Evolutionary conservation across 2,797 vertebrate species (phyloP).

Genomic region (Micropoecilia bifurca): DNA sequence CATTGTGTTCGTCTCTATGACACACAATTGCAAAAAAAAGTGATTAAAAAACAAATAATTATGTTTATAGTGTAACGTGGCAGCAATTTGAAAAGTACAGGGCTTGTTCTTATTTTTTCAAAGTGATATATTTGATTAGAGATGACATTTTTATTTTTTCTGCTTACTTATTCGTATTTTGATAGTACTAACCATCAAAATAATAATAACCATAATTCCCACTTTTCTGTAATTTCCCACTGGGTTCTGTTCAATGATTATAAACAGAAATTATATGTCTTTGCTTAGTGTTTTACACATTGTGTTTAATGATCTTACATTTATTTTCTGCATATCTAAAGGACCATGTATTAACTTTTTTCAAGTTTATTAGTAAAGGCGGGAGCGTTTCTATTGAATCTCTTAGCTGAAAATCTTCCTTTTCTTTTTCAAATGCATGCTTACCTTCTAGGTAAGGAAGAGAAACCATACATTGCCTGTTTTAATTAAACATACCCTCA

Average conservation of each 20-base stretch:
- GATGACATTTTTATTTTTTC: not conserved
- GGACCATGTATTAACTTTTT: not conserved
- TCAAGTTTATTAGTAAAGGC: not conserved
- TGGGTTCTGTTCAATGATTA: not conserved
- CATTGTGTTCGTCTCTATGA: not conserved
- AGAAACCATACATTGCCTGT: conserved; percentile 67
- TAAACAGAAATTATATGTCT: not conserved
- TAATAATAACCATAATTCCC: not conserved
- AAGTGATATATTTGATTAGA: not conserved
- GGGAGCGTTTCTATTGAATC: not conserved
- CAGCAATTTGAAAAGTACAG: not conserved
- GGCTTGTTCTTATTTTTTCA: not conserved
- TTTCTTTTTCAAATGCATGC: conserved; percentile 30
- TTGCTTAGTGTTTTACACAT: not conserved
- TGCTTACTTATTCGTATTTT: not conserved
- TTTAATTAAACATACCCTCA: conserved; percentile 75
- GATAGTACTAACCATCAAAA: no score
- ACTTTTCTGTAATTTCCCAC: no score
- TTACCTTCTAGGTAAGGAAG: conserved; percentile 56
- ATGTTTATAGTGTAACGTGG: not conserved
- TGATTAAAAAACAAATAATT: no score
- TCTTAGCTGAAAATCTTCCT: conserved; percentile 25
- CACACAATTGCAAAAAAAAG: not conserved
- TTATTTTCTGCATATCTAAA: not conserved
- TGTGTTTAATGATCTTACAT: not conserved